phyloP scores from a whole-genome alignment of 1,140 invertebrate genomes.

The Cydia amplana region DNA sequence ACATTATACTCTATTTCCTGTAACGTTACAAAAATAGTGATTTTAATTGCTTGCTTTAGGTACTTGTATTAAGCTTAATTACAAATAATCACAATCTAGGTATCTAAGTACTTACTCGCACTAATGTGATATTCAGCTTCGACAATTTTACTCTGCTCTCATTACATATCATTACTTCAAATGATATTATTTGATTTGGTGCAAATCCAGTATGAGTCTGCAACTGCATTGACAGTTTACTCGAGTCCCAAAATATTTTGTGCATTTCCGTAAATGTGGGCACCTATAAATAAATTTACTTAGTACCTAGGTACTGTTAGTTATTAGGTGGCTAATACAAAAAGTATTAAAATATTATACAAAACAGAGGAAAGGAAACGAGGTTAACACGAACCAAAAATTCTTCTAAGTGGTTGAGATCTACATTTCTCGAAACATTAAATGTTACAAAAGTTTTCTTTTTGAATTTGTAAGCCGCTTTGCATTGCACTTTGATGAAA shows the following conservation, averaged over 20 bases:
- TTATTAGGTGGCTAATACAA: background rate
- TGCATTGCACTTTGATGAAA: conserved; percentile 51
- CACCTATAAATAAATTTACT: conserved; percentile 44
- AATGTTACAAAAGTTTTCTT: conserved; percentile 47
- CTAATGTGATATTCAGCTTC: conserved; percentile 52
- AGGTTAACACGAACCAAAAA: conserved; percentile 49
- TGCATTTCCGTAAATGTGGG: conserved; percentile 51
- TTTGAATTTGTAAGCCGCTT: conserved; percentile 44
- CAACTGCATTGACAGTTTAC: conserved; percentile 48
- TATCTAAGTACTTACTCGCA: conserved; percentile 52
- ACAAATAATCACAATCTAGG: too few relatives aligned
- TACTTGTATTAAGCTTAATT: background rate
- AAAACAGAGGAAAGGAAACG: conserved; percentile 15
- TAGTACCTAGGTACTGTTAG: background rate
- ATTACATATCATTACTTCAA: conserved; percentile 61
- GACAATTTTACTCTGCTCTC: conserved; percentile 55
- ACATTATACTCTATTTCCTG: conserved; percentile 64
- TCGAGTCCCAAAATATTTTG: conserved; percentile 52
- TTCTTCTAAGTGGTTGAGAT: conserved; percentile 56
- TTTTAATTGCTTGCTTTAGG: background rate
- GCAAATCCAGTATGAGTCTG: conserved; percentile 61
- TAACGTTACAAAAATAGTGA: conserved; percentile 38
- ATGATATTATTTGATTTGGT: conserved; percentile 55
- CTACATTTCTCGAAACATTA: conserved; percentile 51
- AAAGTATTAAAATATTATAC: conserved; percentile 32